These are phyloP conservation scores for Tympanoctomys barrerae DNA, from an alignment of 2,797 vertebrate species.

Conservation along the genomic window DNA sequence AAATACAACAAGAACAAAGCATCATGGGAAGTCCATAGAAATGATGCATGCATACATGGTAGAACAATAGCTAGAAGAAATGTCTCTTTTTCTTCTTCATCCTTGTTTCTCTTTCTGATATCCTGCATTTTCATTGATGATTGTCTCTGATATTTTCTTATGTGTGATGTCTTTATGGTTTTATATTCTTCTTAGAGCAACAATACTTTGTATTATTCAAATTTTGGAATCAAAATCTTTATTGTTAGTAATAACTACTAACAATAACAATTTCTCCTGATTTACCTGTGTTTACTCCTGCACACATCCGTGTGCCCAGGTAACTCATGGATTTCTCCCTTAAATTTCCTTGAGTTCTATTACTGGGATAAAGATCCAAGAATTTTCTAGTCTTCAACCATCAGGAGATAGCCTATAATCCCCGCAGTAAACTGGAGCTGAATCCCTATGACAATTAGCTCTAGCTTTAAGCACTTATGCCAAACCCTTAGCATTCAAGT, in stretches of 20 bases:
- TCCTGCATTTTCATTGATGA: background rate
- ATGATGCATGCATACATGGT: background rate
- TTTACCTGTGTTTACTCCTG: background rate
- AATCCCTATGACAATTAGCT: background rate
- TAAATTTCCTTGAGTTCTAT: background rate
- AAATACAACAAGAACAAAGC: background rate
- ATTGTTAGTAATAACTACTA: background rate
- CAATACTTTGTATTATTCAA: background rate
- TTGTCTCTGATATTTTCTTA: background rate
- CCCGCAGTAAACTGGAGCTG: background rate
- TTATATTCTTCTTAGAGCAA: background rate
- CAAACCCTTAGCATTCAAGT: background rate
- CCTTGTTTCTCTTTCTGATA: background rate
- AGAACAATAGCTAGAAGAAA: too few relatives aligned
- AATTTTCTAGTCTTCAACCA: conserved; percentile 1
- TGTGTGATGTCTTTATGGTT: background rate
- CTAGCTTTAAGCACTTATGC: background rate
- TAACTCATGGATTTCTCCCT: background rate
- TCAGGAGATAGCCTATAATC: background rate
- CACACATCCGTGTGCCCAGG: background rate
- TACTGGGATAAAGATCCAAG: conserved; percentile 1
- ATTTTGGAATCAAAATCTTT: background rate
- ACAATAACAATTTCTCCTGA: too few relatives aligned
- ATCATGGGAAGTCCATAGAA: background rate
- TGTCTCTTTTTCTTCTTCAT: background rate